Evolutionary conservation across 2,888 invertebrate genomes (phyloP).

Genomic region (Andrena bicolor): DNA sequence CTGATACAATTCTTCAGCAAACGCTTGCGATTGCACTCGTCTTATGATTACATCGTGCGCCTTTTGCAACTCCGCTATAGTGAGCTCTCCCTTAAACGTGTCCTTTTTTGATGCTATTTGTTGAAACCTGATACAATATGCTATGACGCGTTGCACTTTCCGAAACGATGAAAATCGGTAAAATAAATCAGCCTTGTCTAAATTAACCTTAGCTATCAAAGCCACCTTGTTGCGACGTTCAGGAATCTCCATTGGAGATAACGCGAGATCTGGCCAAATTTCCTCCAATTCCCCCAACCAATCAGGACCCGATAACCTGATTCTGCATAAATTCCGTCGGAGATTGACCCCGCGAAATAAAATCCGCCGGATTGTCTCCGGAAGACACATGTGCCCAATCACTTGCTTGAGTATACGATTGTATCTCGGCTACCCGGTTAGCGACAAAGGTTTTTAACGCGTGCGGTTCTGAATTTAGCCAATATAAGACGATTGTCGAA

Average conservation of each 20-base stretch:
- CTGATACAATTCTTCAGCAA: background rate
- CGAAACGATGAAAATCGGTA: too few relatives aligned
- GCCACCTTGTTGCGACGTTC: background rate
- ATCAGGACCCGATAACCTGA: background rate
- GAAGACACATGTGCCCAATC: background rate
- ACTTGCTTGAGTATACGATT: background rate
- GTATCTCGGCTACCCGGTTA: background rate
- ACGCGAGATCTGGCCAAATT: background rate
- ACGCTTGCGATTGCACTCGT: background rate
- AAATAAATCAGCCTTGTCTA: too few relatives aligned
- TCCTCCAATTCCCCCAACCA: background rate
- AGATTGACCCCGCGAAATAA: background rate
- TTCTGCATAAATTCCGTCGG: background rate
- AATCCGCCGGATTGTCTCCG: constrained; percentile 28
- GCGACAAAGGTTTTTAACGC: constrained; percentile 4
- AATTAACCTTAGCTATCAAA: background rate
- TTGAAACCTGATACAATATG: too few relatives aligned
- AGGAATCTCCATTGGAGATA: background rate
- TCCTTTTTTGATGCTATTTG: too few relatives aligned
- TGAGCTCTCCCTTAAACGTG: too few relatives aligned
- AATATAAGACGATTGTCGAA: constrained; percentile 11
- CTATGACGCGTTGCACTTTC: too few relatives aligned
- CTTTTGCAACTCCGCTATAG: too few relatives aligned
- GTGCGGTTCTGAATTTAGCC: constrained; percentile 5
- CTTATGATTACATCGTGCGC: background rate